Evolutionary conservation across 2,888 invertebrate species (phyloP).

Genomic region (Gibbula magus): DNA sequence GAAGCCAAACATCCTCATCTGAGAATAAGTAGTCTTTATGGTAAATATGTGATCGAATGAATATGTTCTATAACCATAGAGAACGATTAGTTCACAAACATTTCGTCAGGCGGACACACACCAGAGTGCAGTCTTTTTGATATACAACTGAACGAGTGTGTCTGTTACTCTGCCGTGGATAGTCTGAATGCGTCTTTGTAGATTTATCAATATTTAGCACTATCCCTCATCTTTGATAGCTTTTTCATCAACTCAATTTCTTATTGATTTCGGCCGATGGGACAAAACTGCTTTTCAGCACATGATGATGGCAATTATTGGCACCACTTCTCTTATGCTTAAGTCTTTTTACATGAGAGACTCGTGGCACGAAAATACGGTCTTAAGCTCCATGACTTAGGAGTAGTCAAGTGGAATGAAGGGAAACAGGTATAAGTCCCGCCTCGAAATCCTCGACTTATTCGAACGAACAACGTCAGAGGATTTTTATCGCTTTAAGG

Average conservation of each 20-base stretch:
- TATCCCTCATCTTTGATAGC: not conserved
- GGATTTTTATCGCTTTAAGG: not conserved
- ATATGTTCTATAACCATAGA: too few relatives aligned
- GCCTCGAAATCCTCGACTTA: not conserved
- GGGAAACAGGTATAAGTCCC: not conserved
- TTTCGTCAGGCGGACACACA: too few relatives aligned
- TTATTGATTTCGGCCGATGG: conserved; percentile 9
- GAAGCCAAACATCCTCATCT: too few relatives aligned
- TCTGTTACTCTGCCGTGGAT: not conserved
- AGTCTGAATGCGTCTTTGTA: not conserved
- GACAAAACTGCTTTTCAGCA: conserved; percentile 11
- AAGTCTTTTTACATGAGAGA: conserved; percentile 1
- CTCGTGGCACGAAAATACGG: not conserved
- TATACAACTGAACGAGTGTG: not conserved
- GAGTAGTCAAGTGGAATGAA: conserved; percentile 7
- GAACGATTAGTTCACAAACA: too few relatives aligned
- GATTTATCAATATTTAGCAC: conserved; percentile 13
- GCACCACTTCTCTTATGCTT: not conserved
- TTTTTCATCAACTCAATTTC: conserved; percentile 25
- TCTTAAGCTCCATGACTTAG: conserved; percentile 9
- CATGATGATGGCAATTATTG: conserved; percentile 8
- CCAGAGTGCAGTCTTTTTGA: not conserved
- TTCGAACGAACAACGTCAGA: not conserved
- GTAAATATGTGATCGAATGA: too few relatives aligned
- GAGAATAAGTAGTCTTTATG: too few relatives aligned